Evolutionary conservation across 2,888 invertebrate species (phyloP).

Genomic region (Caenorhabditis virilis): DNA sequence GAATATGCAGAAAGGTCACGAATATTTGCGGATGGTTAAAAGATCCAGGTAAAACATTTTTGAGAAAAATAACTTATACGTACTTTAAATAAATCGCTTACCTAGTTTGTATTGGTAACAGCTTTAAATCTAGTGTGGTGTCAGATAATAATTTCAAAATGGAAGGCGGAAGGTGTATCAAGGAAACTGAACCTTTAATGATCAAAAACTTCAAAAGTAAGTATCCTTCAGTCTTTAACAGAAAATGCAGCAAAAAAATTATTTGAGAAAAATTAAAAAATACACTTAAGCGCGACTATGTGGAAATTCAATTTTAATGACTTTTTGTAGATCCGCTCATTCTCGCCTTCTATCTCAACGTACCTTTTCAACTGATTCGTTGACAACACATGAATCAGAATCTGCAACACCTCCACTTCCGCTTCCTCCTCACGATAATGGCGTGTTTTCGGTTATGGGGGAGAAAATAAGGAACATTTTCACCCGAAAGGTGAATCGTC

Average conservation of each 20-base stretch:
- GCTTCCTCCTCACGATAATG: constrained; percentile 23
- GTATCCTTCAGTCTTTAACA: neutral
- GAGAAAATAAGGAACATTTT: constrained; percentile 32
- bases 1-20: constrained; percentile 10
- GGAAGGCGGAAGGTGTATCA: no score
- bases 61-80: no score
- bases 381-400: constrained; percentile 9
- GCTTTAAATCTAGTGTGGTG: no score
- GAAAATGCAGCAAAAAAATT: neutral
- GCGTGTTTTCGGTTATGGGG: constrained; percentile 30
- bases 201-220: no score
- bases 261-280: no score
- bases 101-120: no score
- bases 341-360: constrained; percentile 22
- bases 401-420: constrained; percentile 17
- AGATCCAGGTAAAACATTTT: constrained; percentile 24
- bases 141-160: no score
- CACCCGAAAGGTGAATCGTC: constrained; percentile 8
- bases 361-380: constrained; percentile 22
- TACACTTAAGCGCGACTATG: no score
- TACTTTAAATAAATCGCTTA: no score
- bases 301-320: no score
- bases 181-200: no score
- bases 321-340: constrained; percentile 35
- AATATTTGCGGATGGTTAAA: constrained; percentile 31